phyloP scores from a whole-genome alignment of 1,140 invertebrate species.

The Nylanderia fulva region DNA sequence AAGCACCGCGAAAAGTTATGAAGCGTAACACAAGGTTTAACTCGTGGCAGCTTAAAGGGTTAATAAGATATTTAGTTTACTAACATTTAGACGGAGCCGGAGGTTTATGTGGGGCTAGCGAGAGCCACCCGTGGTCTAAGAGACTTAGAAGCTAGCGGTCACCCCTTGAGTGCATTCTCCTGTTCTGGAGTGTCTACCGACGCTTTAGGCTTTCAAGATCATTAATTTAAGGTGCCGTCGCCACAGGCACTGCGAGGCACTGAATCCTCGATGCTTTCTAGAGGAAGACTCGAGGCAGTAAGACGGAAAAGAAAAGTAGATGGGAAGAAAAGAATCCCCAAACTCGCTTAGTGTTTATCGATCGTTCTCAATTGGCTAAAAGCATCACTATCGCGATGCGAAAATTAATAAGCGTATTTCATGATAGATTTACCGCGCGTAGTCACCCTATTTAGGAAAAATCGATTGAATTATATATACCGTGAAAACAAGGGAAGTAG shows the following conservation, averaged over 20 bases:
- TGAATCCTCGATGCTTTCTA: constrained; percentile 73
- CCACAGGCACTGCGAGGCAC: constrained; percentile 75
- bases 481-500: not conserved
- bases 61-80: constrained; percentile 86
- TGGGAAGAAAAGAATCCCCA: constrained; percentile 57
- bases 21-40: constrained; percentile 71
- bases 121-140: constrained; percentile 81
- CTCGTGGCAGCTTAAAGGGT: constrained; percentile 80
- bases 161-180: constrained; percentile 86
- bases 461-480: not conserved
- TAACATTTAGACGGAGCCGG: constrained; percentile 82
- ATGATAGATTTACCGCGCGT: not conserved
- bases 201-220: constrained; percentile 85
- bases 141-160: constrained; percentile 85
- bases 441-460: not conserved
- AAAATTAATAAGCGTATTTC: constrained; percentile 35
- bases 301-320: constrained; percentile 53
- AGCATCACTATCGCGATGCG: constrained; percentile 26
- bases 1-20: constrained; percentile 68
- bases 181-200: constrained; percentile 83
- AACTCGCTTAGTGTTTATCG: constrained; percentile 49
- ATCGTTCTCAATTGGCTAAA: constrained; percentile 40
- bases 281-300: constrained; percentile 54
- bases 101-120: constrained; percentile 72
- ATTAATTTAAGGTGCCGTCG: constrained; percentile 84